A percentile compares a stretch with the other conserved stretches of the same genome.
Evolutionary conservation across 2,888 invertebrate genomes (phyloP).

Genomic region (Sepiola atlantica): DNA sequence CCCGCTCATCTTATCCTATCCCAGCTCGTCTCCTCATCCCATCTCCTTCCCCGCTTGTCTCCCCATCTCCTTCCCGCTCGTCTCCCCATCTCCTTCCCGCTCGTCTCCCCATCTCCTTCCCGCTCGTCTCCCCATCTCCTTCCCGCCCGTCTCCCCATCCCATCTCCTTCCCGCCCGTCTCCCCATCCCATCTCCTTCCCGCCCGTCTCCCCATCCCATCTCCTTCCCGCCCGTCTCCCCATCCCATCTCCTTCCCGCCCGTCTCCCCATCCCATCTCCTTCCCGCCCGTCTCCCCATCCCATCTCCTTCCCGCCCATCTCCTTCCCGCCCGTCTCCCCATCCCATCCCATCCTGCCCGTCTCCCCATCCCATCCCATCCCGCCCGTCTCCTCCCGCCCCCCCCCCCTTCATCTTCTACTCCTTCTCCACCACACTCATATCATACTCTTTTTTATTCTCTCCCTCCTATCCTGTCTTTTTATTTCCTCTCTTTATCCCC

Average conservation of each 20-base stretch:
- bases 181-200: neutral
- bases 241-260: too few species aligned
- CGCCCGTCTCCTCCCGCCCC: neutral
- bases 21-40: too few species aligned
- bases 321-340: too few species aligned
- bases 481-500: neutral
- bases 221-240: neutral
- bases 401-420: neutral
- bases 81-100: neutral
- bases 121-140: too few species aligned
- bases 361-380: neutral
- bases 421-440: neutral
- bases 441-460: neutral
- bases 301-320: too few species aligned
- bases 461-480: neutral
- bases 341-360: neutral
- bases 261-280: too few species aligned
- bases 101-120: neutral
- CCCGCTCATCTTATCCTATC: too few species aligned
- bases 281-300: too few species aligned
- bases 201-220: neutral
- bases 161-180: neutral
- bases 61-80: neutral
- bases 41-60: neutral
- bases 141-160: neutral